A percentile compares a stretch with the other conserved stretches of the same genome.
Evolutionary conservation across 2,888 invertebrate species (phyloP).

Genomic region (Meganola albula): DNA sequence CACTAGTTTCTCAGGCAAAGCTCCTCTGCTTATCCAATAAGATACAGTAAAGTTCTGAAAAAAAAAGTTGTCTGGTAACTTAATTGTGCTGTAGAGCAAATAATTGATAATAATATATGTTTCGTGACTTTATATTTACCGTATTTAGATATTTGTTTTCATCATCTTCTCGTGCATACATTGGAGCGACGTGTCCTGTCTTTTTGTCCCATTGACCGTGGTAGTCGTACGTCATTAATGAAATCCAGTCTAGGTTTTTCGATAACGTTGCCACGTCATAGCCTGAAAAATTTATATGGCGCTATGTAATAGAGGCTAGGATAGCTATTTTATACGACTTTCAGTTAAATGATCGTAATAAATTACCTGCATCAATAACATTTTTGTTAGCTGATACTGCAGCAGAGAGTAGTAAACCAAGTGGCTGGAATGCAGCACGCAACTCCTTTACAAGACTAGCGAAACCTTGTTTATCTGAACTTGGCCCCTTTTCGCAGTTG

Average conservation of each 20-base stretch:
- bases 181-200: conserved; percentile 93
- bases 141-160: conserved; percentile 87
- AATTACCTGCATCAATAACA: conserved; percentile 86
- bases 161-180: conserved; percentile 87
- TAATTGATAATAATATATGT: neutral
- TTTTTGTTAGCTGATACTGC: conserved; percentile 91
- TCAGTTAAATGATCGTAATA: neutral
- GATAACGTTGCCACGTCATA: conserved; percentile 89
- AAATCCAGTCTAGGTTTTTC: conserved; percentile 90
- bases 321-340: no score
- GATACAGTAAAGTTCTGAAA: conserved; percentile 89
- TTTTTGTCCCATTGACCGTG: conserved; percentile 95
- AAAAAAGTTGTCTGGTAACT: neutral
- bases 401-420: conserved; percentile 85
- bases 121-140: conserved; percentile 20
- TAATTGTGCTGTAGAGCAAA: neutral
- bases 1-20: conserved; percentile 85
- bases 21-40: conserved; percentile 91
- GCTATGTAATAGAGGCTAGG: no score
- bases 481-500: conserved; percentile 89
- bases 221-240: conserved; percentile 94
- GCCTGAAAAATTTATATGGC: no score
- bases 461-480: conserved; percentile 88
- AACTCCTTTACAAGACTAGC: conserved; percentile 86
- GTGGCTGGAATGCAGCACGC: conserved; percentile 82